phyloP scores from a whole-genome alignment of 2,113 vertebrate genomes.

The Neotoma lepida region DNA sequence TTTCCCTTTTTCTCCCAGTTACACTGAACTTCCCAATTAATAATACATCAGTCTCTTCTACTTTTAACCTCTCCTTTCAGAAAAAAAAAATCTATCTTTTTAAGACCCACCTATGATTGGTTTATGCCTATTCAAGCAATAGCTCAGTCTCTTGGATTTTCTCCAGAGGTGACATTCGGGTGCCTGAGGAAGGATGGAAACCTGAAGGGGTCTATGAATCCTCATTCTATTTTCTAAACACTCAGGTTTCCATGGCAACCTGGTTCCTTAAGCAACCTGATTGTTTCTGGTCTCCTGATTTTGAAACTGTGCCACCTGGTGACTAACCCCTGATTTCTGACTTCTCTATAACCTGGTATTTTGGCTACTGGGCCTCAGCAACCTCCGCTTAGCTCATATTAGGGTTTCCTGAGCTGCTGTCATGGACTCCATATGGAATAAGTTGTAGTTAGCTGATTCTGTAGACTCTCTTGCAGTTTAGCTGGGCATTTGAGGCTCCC shows the following conservation, averaged over 20 bases:
- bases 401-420: neutral
- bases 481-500: neutral
- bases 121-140: neutral
- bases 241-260: neutral
- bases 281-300: neutral
- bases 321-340: neutral
- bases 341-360: neutral
- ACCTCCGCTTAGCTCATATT: neutral
- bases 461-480: neutral
- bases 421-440: neutral
- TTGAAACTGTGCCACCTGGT: neutral
- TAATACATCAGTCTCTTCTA: neutral
- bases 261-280: neutral
- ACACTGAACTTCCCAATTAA: neutral
- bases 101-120: neutral
- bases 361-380: neutral
- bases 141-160: neutral
- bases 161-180: neutral
- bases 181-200: neutral
- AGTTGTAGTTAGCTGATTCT: neutral
- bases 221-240: neutral
- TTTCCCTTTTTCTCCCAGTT: neutral
- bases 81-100: slow-evolving; percentile 24
- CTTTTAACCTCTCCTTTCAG: slow-evolving; percentile 6
- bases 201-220: neutral